Evolutionary conservation across 2,113 vertebrate species (phyloP).

Genomic region (Protobothrops flavoviridis): DNA sequence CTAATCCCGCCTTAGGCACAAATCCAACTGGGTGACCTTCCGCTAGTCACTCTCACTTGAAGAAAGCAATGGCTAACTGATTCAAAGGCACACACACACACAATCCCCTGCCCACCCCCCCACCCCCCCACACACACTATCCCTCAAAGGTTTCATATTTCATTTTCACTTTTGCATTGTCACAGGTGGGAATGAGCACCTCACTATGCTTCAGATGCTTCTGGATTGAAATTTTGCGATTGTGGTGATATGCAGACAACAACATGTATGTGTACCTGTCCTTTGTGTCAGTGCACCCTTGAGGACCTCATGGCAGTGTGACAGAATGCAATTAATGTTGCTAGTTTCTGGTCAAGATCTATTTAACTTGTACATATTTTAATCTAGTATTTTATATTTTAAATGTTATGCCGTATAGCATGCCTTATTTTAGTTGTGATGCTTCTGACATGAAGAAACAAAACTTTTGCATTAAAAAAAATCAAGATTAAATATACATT

Average conservation of each 20-base stretch:
- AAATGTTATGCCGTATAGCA: neutral
- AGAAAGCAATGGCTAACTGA: neutral
- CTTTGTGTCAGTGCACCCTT: neutral
- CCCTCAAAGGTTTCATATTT: constrained; percentile 34
- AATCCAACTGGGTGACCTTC: neutral
- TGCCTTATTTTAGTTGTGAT: neutral
- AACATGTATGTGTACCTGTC: neutral
- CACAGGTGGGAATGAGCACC: neutral
- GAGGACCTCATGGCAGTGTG: neutral
- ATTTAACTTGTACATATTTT: neutral
- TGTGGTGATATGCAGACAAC: neutral
- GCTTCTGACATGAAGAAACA: neutral
- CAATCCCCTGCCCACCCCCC: too few relatives aligned
- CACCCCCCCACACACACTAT: neutral
- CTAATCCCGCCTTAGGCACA: neutral
- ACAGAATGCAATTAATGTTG: neutral
- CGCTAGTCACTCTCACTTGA: neutral
- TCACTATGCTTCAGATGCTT: neutral
- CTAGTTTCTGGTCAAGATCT: neutral
- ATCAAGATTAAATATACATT: neutral
- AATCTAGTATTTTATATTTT: neutral
- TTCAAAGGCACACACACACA: neutral
- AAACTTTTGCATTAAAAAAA: neutral
- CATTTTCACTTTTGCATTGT: constrained; percentile 15
- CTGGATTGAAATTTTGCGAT: neutral